Conservation (phyloP, 2,888 invertebrate genomes). For the Cerceris ruficornis region DNA sequence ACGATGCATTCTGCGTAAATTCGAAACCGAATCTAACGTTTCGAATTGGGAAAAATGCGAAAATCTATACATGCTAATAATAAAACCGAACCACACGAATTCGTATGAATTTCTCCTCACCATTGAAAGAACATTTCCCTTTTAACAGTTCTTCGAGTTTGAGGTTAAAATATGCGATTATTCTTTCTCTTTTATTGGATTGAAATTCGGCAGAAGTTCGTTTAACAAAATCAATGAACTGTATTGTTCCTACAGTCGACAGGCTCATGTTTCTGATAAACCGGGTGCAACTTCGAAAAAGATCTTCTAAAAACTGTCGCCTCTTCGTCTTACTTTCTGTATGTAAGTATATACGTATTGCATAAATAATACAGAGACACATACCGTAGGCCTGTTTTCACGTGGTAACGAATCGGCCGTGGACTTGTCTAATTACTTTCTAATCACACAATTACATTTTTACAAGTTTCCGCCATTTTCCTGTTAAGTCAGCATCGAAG, state of each 20-base stretch:
- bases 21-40: background rate
- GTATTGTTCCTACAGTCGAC: conserved; percentile 14
- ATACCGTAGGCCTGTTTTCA: conserved; percentile 51
- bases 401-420: conserved; percentile 37
- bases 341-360: conserved; percentile 26
- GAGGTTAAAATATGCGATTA: conserved; percentile 16
- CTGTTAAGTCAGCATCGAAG: background rate
- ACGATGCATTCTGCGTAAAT: conserved; percentile 2
- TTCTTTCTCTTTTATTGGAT: conserved; percentile 1
- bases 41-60: background rate
- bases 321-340: conserved; percentile 19
- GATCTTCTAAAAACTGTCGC: conserved; percentile 15
- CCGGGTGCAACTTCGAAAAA: conserved; percentile 5
- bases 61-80: too few relatives aligned
- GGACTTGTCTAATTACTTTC: conserved; percentile 32
- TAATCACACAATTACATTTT: conserved; percentile 32
- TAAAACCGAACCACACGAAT: background rate
- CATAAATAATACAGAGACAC: conserved; percentile 42
- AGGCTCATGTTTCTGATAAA: background rate
- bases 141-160: background rate
- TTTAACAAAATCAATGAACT: background rate
- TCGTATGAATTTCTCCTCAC: background rate
- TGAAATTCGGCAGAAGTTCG: conserved; percentile 18
- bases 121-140: background rate
- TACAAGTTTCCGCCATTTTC: conserved; percentile 25